Base-by-base conservation (phyloP, 1,140 invertebrate species). In the Drosophila equinoxialis region DNA sequence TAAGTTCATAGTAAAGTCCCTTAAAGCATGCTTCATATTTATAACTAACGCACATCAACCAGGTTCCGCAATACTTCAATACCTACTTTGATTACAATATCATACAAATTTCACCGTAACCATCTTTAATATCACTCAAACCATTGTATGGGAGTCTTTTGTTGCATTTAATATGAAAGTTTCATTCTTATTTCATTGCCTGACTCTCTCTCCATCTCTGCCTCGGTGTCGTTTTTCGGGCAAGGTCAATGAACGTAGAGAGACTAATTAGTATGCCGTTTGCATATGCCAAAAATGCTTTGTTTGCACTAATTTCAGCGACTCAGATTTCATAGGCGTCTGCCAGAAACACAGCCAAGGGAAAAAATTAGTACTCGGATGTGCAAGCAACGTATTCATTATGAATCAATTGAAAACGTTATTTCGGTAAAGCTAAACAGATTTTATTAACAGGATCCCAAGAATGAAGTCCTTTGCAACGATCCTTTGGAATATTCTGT, bases 221-320 rank as follows among this genome's bases (percentile, higher is more conserved):
- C 0, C 42, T 45, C 10, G 6, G n/a, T 45, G 3, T 6, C 42
- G 8, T 45, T 7, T 14, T 7, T 51, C 20, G 17, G 17, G 17
- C 45, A 51, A 51, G 45, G 45, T 51, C 45, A 51, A 51, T 20
- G 45, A 51, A 51, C 45, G 45, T 23, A 11, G 45, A 37, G 10
- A 20, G 13, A 54, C 58, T 85, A 85, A 85, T 85, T 85, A 85
- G 81, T 86, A 85, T 81, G 74, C 81, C 74, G 78, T 70, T 86
- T 86, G 78, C 81, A 77, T 81, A 61, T 65, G 55, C 35, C 74
- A 78, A 71, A 86, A 86, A 84, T 79, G 78, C 84, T 86, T 84
- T 84, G 82, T 84, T 84, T 84, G 81, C 82, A 84, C 82, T 84
- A 86, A 86, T 86, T 85, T 81, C 65, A 45, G 55, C 64, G 69